Evolutionary conservation across 2,888 invertebrate species (phyloP).

Genomic region (Timema podura): DNA sequence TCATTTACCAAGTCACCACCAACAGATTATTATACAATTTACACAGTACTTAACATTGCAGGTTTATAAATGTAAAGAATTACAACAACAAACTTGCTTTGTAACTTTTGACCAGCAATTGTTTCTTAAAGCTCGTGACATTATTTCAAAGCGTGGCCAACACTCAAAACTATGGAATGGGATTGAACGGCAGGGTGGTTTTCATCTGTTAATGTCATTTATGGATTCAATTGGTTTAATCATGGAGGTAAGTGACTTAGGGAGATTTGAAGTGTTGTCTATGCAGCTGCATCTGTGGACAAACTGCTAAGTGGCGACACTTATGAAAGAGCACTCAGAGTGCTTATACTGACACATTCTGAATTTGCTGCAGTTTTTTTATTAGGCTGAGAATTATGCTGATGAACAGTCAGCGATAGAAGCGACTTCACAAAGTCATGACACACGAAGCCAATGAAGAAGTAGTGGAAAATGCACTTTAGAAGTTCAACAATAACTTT

Average conservation of each 20-base stretch:
- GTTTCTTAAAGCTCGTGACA: not conserved
- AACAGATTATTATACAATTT: not conserved
- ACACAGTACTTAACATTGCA: not conserved
- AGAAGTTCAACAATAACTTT: not conserved
- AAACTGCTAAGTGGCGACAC: not conserved
- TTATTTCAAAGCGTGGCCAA: not conserved
- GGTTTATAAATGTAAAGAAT: not conserved
- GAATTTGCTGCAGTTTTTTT: not conserved
- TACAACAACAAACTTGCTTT: not conserved
- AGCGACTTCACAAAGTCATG: not conserved
- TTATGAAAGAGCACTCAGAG: not conserved
- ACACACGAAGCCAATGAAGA: not conserved
- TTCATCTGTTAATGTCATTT: not conserved
- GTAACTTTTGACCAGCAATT: not conserved
- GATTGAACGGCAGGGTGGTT: not conserved
- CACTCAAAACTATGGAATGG: not conserved
- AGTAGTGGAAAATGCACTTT: not conserved
- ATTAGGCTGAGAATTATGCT: too few relatives aligned
- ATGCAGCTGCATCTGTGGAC: not conserved
- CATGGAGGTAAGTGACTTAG: not conserved
- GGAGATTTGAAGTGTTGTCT: not conserved
- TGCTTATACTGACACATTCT: not conserved
- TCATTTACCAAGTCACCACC: not conserved
- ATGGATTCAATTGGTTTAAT: not conserved
- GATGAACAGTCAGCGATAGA: not conserved